Conservation (phyloP, 2,888 invertebrate species). For the Chrysina gloriosa region DNA sequence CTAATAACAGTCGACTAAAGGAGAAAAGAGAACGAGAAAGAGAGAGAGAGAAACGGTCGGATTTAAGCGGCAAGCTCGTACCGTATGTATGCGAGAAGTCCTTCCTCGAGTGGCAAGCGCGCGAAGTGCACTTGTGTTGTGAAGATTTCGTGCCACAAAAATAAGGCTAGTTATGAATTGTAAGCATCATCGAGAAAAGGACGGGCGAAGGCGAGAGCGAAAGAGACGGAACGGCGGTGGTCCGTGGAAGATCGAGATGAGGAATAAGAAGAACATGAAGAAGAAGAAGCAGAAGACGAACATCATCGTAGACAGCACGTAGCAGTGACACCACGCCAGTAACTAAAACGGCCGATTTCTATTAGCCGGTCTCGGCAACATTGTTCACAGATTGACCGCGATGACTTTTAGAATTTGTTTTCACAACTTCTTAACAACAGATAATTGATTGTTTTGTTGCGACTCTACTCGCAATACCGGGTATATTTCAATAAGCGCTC, state of each 20-base stretch:
- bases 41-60: not conserved
- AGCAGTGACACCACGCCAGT: constrained; percentile 35
- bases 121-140: constrained; percentile 26
- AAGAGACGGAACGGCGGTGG: not conserved
- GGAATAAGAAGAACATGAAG: not conserved
- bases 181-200: not conserved
- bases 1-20: too few species aligned
- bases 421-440: constrained; percentile 39
- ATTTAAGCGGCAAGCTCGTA: not conserved
- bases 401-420: constrained; percentile 42
- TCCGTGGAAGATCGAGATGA: not conserved
- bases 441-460: constrained; percentile 44
- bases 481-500: constrained; percentile 21
- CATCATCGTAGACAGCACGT: not conserved
- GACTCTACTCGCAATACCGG: constrained; percentile 18
- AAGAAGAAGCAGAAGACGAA: not conserved
- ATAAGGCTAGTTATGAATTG: constrained; percentile 21
- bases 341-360: constrained; percentile 36
- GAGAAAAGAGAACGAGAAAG: not conserved
- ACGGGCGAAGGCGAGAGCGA: not conserved
- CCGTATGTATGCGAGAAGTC: not conserved
- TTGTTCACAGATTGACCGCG: constrained; percentile 36
- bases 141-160: constrained; percentile 30
- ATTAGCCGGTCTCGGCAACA: constrained; percentile 39
- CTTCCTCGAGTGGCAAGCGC: not conserved